Evolutionary conservation across 2,888 invertebrate genomes (phyloP).

Genomic region (Mellilla xanthometata): DNA sequence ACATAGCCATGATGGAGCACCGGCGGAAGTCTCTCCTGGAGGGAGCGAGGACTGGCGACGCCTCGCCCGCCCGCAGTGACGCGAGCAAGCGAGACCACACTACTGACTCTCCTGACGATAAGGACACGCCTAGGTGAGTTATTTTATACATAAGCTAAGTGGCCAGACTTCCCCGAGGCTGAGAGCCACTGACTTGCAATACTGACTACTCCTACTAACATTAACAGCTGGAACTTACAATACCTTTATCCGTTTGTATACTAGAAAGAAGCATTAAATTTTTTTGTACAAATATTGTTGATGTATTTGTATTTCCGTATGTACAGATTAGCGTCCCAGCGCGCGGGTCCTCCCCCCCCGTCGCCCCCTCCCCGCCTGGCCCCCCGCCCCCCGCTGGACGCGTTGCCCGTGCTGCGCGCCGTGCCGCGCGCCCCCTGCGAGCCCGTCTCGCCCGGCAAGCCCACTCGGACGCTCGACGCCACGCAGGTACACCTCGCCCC

Average conservation of each 20-base stretch:
- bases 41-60: constrained; percentile 2
- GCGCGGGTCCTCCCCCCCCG: constrained; percentile 22
- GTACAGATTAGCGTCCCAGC: not conserved
- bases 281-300: too few species aligned
- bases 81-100: not conserved
- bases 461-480: constrained; percentile 35
- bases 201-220: too few species aligned
- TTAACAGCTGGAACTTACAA: too few species aligned
- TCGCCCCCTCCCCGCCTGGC: constrained; percentile 35
- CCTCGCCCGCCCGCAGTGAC: not conserved
- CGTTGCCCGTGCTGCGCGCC: constrained; percentile 41
- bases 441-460: constrained; percentile 40
- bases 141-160: too few species aligned
- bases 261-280: too few species aligned
- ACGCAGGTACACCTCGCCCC: too few species aligned
- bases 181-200: too few species aligned
- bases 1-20: constrained; percentile 55
- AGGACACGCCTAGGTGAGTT: constrained; percentile 1
- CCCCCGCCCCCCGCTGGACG: constrained; percentile 17
- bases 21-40: constrained; percentile 37
- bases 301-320: too few species aligned
- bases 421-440: constrained; percentile 36
- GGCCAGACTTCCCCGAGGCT: too few species aligned
- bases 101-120: not conserved
- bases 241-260: too few species aligned